phyloP scores from a whole-genome alignment of 2,797 vertebrate species.

The Sebastes miniatus region DNA sequence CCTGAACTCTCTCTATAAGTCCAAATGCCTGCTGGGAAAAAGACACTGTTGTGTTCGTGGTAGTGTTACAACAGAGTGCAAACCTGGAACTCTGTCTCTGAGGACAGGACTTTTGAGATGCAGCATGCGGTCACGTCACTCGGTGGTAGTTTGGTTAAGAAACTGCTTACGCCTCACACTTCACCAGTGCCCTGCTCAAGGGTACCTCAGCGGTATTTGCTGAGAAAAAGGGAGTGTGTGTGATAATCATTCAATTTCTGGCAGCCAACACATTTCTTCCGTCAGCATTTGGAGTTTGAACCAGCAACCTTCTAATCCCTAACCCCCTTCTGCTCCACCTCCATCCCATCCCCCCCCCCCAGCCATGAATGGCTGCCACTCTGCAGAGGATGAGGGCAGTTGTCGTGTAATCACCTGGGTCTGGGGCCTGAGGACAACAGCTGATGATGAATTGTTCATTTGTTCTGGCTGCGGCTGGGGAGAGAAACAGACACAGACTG shows the following conservation, averaged over 20 bases:
- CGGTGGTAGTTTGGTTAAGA: neutral
- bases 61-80: too few species aligned
- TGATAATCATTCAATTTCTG: neutral
- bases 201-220: neutral
- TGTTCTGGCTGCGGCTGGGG: constrained; percentile 76
- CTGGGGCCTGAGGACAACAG: constrained; percentile 79
- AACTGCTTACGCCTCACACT: neutral
- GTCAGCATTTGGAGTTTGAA: neutral
- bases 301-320: neutral
- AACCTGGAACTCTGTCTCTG: neutral
- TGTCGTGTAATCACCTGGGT: constrained; percentile 82
- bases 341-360: neutral
- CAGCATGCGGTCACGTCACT: neutral
- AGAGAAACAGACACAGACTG: constrained; percentile 21
- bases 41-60: neutral
- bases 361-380: constrained; percentile 11
- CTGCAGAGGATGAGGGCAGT: constrained; percentile 24
- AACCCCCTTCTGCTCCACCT: neutral
- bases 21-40: neutral
- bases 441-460: constrained; percentile 84
- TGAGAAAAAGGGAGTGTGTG: neutral
- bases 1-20: neutral
- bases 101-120: neutral
- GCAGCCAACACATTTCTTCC: neutral
- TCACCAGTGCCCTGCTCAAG: neutral